Conservation (phyloP, 23 tunicate genomes). For the Trididemnum clinides region DNA sequence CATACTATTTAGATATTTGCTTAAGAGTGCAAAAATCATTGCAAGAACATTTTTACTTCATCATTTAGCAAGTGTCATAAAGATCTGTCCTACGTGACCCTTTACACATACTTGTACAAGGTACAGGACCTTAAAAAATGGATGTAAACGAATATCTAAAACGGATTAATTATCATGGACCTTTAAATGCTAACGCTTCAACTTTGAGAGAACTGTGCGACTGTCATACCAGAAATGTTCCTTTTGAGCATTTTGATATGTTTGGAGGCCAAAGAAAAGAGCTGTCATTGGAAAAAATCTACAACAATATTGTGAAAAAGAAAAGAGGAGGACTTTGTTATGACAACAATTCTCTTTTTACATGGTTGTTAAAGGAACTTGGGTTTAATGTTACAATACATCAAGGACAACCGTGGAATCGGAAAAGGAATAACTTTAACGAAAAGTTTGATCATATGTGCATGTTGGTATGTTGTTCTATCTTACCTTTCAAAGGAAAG, state of each 20-base stretch:
- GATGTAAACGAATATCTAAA: constrained; percentile 1
- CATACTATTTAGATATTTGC: too few relatives aligned
- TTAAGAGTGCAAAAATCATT: too few relatives aligned
- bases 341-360: constrained; percentile 42
- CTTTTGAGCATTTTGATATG: constrained; percentile 65
- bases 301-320: constrained; percentile 47
- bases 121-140: too few relatives aligned
- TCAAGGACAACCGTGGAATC: constrained; percentile 9
- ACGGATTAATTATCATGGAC: constrained; percentile 15
- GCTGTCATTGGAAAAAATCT: constrained; percentile 39
- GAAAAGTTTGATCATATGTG: constrained; percentile 45
- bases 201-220: background rate
- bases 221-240: constrained; percentile 20
- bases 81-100: too few relatives aligned
- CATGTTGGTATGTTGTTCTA: constrained; percentile 49
- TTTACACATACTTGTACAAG: too few relatives aligned
- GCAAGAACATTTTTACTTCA: too few relatives aligned
- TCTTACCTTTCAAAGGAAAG: background rate
- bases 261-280: constrained; percentile 59
- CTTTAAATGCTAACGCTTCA: background rate
- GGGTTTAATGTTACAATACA: constrained; percentile 50
- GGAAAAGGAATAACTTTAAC: background rate
- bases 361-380: constrained; percentile 42
- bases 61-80: too few relatives aligned
- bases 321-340: constrained; percentile 71